Conservation (phyloP, 2,888 invertebrate species). For the Buathra laborator region DNA sequence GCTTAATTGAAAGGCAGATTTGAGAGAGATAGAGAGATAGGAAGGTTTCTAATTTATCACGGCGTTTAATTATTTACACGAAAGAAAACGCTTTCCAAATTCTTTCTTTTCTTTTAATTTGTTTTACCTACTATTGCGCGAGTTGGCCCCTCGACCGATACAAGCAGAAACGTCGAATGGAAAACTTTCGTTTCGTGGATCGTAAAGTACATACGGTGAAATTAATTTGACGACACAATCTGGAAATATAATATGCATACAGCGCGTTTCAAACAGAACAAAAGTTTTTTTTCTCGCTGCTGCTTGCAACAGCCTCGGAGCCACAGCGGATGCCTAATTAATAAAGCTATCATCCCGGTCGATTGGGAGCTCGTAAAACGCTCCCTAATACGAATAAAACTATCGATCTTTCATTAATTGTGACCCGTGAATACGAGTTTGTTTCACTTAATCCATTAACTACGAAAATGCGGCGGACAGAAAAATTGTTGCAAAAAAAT, state of each 20-base stretch:
- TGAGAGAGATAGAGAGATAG: conserved; percentile 48
- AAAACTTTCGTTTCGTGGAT: conserved; percentile 40
- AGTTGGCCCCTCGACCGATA: conserved; percentile 81
- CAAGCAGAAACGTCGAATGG: conserved; percentile 71
- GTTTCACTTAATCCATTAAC: conserved; percentile 48
- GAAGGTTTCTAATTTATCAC: conserved; percentile 60
- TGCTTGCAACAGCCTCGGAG: conserved; percentile 64
- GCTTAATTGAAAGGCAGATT: conserved; percentile 66
- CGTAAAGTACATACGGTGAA: not conserved
- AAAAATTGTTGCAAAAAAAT: conserved; percentile 26
- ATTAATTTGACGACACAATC: conserved; percentile 44
- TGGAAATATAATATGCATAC: conserved; percentile 31
- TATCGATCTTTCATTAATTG: conserved; percentile 59
- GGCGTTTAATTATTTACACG: conserved; percentile 70
- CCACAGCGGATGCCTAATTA: conserved; percentile 72
- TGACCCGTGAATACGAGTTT: conserved; percentile 31
- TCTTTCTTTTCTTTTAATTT: conserved; percentile 68
- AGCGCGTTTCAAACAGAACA: conserved; percentile 18
- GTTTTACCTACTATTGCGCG: conserved; percentile 77
- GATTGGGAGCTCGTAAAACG: conserved; percentile 66
- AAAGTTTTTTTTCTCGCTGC: conserved; percentile 42
- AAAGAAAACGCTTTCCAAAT: conserved; percentile 67
- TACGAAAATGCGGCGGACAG: conserved; percentile 44
- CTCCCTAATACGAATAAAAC: conserved; percentile 67
- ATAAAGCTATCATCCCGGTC: conserved; percentile 73